A percentile compares a stretch with the other conserved stretches of the same genome.
These are phyloP conservation scores for Halocynthia aurantium DNA, from an alignment of 23 tunicate species.

Conservation along the genomic window DNA sequence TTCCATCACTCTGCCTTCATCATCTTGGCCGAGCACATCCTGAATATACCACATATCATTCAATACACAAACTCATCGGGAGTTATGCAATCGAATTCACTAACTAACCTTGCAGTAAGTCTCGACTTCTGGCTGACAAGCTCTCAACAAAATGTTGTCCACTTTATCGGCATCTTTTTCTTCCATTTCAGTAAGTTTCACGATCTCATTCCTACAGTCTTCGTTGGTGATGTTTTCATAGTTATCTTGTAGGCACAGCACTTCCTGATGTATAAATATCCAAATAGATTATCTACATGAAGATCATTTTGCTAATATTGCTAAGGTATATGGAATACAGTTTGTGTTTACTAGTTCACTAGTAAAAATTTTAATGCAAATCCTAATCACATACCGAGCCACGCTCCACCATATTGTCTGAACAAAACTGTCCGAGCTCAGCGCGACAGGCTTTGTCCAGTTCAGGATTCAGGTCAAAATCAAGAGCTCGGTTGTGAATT, in stretches of 20 bases:
- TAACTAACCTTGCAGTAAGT: constrained; percentile 43
- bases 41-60: background rate
- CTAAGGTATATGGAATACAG: background rate
- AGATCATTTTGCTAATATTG: background rate
- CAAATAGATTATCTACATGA: background rate
- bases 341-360: background rate
- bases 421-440: constrained; percentile 50
- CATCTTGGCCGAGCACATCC: constrained; percentile 30
- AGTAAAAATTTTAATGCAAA: too few relatives aligned
- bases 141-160: constrained; percentile 52
- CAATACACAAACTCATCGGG: background rate
- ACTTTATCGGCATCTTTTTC: constrained; percentile 39
- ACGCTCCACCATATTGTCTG: constrained; percentile 29
- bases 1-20: constrained; percentile 80
- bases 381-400: constrained; percentile 21
- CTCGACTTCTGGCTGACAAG: constrained; percentile 72
- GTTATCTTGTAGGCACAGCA: constrained; percentile 72
- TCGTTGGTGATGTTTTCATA: constrained; percentile 45
- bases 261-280: constrained; percentile 30
- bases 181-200: constrained; percentile 53
- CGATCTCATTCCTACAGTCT: constrained; percentile 24
- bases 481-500: constrained; percentile 59
- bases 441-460: constrained; percentile 62
- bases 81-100: background rate
- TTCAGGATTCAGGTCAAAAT: constrained; percentile 72